Evolutionary conservation across 2,113 vertebrate species (phyloP).

Genomic region (Propithecus coquereli): DNA sequence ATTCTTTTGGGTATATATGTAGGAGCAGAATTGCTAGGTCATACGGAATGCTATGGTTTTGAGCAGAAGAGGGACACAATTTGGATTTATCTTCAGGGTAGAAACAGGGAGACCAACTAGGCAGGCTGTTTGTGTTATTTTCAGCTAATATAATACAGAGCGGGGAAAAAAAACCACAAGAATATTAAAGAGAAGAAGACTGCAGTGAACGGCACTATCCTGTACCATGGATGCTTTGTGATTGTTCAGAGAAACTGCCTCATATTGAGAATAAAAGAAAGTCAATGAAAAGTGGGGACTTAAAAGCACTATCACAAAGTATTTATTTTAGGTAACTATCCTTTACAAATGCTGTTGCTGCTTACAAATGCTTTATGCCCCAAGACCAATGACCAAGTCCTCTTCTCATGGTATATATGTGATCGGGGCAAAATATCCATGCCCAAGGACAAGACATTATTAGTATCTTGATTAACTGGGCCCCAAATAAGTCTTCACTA

Average conservation of each 20-base stretch:
- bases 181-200: background rate
- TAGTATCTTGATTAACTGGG: background rate
- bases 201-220: background rate
- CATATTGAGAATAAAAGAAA: background rate
- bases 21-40: background rate
- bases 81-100: background rate
- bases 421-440: background rate
- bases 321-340: background rate
- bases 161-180: background rate
- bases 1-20: background rate
- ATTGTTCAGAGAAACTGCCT: background rate
- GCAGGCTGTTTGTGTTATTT: background rate
- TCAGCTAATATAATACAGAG: background rate
- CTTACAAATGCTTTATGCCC: background rate
- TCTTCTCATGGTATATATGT: background rate
- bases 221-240: background rate
- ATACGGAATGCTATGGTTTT: background rate
- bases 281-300: background rate
- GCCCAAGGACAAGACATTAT: background rate
- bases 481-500: background rate
- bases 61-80: background rate
- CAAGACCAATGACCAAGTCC: background rate
- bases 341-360: background rate
- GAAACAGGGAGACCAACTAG: background rate
- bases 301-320: background rate